Evolutionary conservation across 2,797 vertebrate species (phyloP), one percentile per base, ranked within the genome.

Genomic region (Columba guinea): DNA sequence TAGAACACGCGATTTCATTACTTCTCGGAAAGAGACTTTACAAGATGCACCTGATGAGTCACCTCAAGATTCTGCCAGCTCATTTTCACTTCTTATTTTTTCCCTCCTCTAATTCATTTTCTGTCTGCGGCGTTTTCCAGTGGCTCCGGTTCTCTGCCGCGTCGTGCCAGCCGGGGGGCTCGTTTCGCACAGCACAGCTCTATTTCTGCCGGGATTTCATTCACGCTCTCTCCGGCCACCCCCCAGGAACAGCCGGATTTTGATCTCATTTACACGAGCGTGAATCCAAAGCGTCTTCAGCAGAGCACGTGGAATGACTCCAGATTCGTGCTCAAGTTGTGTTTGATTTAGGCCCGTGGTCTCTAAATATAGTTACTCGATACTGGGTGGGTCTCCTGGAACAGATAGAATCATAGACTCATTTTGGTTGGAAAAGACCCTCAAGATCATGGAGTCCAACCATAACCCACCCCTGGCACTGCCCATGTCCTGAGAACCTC

Each of bases 41-140:
- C 94, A 96, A 95, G 96, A 96, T 94, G 94, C 96, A 97, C 96
- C 96, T 96, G 96, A 96, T 97, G 96, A 97, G 96, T 96, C 96
- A 96, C 95, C 95, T 96, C 78, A 83, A 79, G 89, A 71, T 94
- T 23, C 92, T 96, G 96, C 95, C 96, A 97, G 94, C 95, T 97
- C 96, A 84, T 96, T 96, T 95, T 91, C 95, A 96, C 92, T 94
- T 46, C 19, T 46, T 20, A 60, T 46, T 92, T 67, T 56, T 68
- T 83, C 84, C 91, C 67, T 83, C 84, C 91, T 93, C 91, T 89
- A 92, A 95, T 95, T 96, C 94, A 86, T 85, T 24, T 65, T 89
- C 94, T 95, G 94, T 89, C 91, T 93, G 89, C 94, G 69, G 87
- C 14, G 9, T 86, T 85, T 89, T 89, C 68, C 95, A 80, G 73